Base-by-base conservation (phyloP, 2,888 invertebrate genomes). In the Melanargia galathea region DNA sequence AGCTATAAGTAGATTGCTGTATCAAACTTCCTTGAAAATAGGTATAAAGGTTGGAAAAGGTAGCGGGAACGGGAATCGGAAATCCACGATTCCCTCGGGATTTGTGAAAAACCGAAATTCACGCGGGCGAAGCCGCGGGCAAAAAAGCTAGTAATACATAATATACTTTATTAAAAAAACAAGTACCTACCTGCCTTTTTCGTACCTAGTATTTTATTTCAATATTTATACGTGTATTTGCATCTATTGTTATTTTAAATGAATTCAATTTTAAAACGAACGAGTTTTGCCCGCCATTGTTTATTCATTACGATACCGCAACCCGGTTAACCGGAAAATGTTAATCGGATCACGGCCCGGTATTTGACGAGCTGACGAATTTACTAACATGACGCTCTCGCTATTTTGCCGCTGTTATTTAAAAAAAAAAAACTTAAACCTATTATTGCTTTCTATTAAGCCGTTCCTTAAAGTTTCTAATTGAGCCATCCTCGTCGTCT, bases 281-380 rank as follows among this genome's bases (percentile, higher is more conserved):
- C 55, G 24, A 55, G 43, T 55, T 40, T 55, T 18, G 26, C 43
- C n/a, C 40, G n/a, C 16, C 38, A 8, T 55, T 55, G 24, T 55
- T 55, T 55, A 26, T 55, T 55, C 55, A 52, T 52, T 48, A 38
- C 43, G 30, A 60, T 30, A 38, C 64, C 60, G 40, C 43, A 66
- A 61, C 57, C 30, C 46, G 49, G 49, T 22, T 38, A 64, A 48
- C 18, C 22, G 54, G 56, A 64, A 64, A 64, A 57, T 61, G 61
- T 58, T 60, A 63, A 66, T 66, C 57, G 65, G 51, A 63, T 66
- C 60, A 66, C 49, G 46, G 30, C 20, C 38, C 52, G 30, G 51
- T 63, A 46, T 66, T 63, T 63, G 63, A 56, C 22, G n/a, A 52
- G 24, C 55, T 65, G 56, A 66, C 57, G 62, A 58, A 52, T 61